A percentile compares a stretch with the other conserved stretches of the same genome.
These are phyloP conservation scores for Tenthredo amoena DNA, from an alignment of 2,888 invertebrate genomes.

Conservation along the genomic window DNA sequence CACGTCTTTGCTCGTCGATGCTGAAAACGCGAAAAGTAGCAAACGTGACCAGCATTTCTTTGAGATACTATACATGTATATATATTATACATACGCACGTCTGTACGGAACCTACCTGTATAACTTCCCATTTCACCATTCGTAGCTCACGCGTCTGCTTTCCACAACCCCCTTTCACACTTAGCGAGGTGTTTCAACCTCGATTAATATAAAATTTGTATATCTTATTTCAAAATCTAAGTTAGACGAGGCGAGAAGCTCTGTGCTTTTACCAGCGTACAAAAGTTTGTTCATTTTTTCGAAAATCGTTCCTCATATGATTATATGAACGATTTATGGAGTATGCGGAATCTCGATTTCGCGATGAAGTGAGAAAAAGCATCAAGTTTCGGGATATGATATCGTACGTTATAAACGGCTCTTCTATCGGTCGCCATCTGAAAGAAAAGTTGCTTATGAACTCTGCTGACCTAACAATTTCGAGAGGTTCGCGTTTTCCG, in stretches of 20 bases:
- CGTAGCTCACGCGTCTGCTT: constrained; percentile 11
- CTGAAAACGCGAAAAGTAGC: constrained; percentile 49
- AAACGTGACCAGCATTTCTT: constrained; percentile 49
- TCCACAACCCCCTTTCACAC: not conserved
- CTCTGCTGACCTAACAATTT: constrained; percentile 13
- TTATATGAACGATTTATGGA: not conserved
- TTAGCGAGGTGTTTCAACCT: constrained; percentile 26
- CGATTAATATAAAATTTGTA: not conserved
- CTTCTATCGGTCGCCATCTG: not conserved
- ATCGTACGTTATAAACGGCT: not conserved
- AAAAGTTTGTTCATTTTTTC: not conserved
- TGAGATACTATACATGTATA: constrained; percentile 18
- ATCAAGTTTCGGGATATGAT: not conserved
- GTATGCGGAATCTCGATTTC: not conserved
- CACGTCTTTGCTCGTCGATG: constrained; percentile 51
- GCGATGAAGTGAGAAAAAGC: not conserved
- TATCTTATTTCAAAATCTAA: not conserved
- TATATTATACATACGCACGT: constrained; percentile 22
- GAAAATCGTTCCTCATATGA: not conserved
- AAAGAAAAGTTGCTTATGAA: constrained; percentile 4
- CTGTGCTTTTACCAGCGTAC: not conserved
- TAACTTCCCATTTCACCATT: constrained; percentile 17
- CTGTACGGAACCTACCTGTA: not conserved
- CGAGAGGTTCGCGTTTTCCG: not conserved
- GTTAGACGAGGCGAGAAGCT: not conserved